These are phyloP conservation scores for Porites evermanni DNA, from an alignment of 92 coral and sea anemone species.

Conservation along the genomic window DNA sequence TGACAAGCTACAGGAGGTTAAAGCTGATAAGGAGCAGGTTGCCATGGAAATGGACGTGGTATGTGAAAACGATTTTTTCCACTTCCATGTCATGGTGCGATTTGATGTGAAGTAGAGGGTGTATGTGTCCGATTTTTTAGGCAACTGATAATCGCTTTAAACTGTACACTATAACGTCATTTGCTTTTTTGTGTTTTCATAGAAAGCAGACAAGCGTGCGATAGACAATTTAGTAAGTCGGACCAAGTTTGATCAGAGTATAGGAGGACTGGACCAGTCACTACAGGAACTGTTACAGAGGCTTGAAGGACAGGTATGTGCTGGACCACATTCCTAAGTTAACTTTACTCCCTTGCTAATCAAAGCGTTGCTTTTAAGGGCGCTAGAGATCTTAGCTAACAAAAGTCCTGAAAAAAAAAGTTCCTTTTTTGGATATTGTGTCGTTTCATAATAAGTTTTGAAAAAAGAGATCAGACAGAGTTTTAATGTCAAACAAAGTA, in stretches of 20 bases:
- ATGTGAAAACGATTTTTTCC: slow-evolving; percentile 10
- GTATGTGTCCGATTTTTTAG: too few species aligned
- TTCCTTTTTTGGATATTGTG: too few species aligned
- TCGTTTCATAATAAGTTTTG: too few species aligned
- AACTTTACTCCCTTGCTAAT: neutral
- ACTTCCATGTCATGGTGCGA: neutral
- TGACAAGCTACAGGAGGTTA: slow-evolving; percentile 85
- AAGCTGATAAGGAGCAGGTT: slow-evolving; percentile 97
- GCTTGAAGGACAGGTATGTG: slow-evolving; percentile 83
- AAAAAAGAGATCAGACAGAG: too few species aligned
- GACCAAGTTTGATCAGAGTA: slow-evolving; percentile 91
- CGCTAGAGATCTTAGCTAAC: too few species aligned
- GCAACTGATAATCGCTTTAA: neutral
- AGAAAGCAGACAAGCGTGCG: slow-evolving; percentile 98
- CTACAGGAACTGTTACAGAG: slow-evolving; percentile 83
- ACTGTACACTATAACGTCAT: neutral
- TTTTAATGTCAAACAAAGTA: too few species aligned
- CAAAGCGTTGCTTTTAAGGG: neutral
- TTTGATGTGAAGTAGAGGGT: too few species aligned
- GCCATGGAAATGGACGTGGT: slow-evolving; percentile 98
- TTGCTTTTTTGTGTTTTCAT: neutral
- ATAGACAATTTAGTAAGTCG: slow-evolving; percentile 91
- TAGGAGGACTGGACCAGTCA: slow-evolving; percentile 89
- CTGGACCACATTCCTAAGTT: neutral
- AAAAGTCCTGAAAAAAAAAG: too few species aligned